phyloP scores from a whole-genome alignment of 2,113 vertebrate species.

The Phodopus roborovskii region DNA sequence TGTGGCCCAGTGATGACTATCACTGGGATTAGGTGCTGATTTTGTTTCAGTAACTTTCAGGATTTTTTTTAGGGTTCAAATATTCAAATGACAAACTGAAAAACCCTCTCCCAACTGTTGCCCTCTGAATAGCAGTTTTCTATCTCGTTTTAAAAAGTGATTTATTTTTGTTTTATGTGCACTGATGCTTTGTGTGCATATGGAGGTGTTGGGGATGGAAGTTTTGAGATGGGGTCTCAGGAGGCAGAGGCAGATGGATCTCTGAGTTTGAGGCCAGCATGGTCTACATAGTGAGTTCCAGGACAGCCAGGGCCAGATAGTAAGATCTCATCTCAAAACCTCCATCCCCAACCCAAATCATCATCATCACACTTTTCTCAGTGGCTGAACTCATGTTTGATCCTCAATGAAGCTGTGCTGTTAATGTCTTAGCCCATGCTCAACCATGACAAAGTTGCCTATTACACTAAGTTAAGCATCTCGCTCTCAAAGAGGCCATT shows the following conservation, averaged over 20 bases:
- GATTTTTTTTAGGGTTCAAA: not conserved
- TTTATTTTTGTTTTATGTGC: too few relatives aligned
- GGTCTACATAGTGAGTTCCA: not conserved
- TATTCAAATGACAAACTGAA: not conserved
- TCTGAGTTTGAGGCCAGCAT: not conserved
- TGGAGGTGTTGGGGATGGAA: too few relatives aligned
- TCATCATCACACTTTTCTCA: not conserved
- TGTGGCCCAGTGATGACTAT: not conserved
- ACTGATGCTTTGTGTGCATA: too few relatives aligned
- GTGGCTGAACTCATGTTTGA: not conserved
- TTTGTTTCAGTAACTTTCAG: constrained; percentile 32
- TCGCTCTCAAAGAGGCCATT: not conserved
- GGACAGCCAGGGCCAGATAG: not conserved
- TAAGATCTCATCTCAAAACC: not conserved
- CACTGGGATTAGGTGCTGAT: not conserved
- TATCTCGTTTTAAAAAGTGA: not conserved
- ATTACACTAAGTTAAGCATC: not conserved
- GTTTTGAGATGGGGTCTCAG: not conserved
- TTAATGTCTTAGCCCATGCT: not conserved
- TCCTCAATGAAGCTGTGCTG: not conserved
- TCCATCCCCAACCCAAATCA: not conserved
- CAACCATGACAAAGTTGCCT: constrained; percentile 7
- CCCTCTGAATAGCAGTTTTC: not conserved
- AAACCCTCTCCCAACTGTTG: not conserved
- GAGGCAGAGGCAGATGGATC: not conserved